phyloP scores from a whole-genome alignment of 2,113 vertebrate species.

The Scophthalmus maximus region DNA sequence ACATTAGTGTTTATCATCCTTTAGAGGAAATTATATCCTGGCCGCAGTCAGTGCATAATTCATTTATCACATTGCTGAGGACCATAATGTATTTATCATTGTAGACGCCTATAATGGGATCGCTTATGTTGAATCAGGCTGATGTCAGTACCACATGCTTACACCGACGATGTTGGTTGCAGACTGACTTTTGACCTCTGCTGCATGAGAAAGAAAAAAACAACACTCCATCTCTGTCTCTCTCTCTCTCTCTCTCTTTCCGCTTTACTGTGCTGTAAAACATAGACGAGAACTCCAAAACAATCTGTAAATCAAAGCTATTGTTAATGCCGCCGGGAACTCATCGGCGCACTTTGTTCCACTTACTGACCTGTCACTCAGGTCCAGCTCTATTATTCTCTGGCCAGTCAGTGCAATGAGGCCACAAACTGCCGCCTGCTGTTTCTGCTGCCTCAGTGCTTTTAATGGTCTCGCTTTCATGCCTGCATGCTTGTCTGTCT shows the following conservation, averaged over 20 bases:
- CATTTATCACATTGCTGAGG: not conserved
- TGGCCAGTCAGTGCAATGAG: constrained; percentile 61
- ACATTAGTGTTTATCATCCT: not conserved
- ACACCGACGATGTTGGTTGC: constrained; percentile 15
- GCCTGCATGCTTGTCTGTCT: constrained; percentile 41
- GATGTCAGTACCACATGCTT: constrained; percentile 33
- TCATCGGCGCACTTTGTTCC: constrained; percentile 58
- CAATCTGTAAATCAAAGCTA: constrained; percentile 47
- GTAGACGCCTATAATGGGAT: not conserved
- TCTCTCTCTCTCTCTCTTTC: constrained; percentile 15
- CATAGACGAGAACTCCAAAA: constrained; percentile 31
- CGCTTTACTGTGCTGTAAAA: constrained; percentile 28
- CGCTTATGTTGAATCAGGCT: not conserved
- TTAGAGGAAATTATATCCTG: not conserved
- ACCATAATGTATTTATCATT: not conserved
- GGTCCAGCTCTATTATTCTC: constrained; percentile 71
- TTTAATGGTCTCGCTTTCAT: constrained; percentile 63
- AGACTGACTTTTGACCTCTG: constrained; percentile 50
- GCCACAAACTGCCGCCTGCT: constrained; percentile 69
- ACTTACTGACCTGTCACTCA: constrained; percentile 67
- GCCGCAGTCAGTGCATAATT: not conserved
- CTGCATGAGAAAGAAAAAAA: constrained; percentile 40
- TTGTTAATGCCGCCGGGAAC: constrained; percentile 47
- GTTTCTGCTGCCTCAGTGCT: constrained; percentile 76
- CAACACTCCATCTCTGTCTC: constrained; percentile 11